phyloP scores from a whole-genome alignment of 2,888 invertebrate genomes.

The Synergus japonicus region DNA sequence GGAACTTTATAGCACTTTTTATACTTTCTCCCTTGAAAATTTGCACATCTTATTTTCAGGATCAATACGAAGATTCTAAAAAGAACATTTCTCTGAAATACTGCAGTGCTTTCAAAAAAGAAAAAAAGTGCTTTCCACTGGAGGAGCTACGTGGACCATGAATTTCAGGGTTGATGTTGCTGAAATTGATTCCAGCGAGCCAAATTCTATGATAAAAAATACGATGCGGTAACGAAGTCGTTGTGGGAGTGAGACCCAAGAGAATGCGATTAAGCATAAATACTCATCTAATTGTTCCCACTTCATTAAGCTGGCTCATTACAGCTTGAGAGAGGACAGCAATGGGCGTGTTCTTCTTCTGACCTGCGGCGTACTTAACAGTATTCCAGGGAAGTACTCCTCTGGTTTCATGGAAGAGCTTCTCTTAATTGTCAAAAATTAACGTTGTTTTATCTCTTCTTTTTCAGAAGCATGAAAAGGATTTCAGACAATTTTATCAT shows the following conservation, averaged over 20 bases:
- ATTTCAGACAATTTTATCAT: neutral
- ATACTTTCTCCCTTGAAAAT: slow-evolving; percentile 9
- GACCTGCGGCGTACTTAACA: slow-evolving; percentile 47
- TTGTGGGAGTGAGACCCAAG: neutral
- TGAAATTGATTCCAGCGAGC: neutral
- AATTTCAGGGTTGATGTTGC: neutral
- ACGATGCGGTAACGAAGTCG: neutral
- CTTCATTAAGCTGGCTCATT: slow-evolving; percentile 55
- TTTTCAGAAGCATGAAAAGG: neutral
- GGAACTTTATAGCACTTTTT: neutral
- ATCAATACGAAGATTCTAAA: slow-evolving; percentile 10
- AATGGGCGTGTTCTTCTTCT: slow-evolving; percentile 44
- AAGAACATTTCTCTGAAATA: slow-evolving; percentile 5
- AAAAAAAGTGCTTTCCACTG: neutral
- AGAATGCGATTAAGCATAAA: slow-evolving; percentile 50
- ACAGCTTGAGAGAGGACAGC: slow-evolving; percentile 45
- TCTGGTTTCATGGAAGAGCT: slow-evolving; percentile 31
- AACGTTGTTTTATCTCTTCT: neutral
- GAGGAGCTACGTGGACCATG: neutral
- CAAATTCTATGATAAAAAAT: neutral
- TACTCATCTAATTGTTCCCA: slow-evolving; percentile 52
- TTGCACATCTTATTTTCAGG: neutral
- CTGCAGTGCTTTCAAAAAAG: neutral
- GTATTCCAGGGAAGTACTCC: slow-evolving; percentile 42
- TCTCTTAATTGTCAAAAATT: slow-evolving; percentile 26